Evolutionary conservation across 1,140 invertebrate genomes (phyloP), one percentile per base, ranked within the genome.

Genomic region (Drosophila nannoptera): DNA sequence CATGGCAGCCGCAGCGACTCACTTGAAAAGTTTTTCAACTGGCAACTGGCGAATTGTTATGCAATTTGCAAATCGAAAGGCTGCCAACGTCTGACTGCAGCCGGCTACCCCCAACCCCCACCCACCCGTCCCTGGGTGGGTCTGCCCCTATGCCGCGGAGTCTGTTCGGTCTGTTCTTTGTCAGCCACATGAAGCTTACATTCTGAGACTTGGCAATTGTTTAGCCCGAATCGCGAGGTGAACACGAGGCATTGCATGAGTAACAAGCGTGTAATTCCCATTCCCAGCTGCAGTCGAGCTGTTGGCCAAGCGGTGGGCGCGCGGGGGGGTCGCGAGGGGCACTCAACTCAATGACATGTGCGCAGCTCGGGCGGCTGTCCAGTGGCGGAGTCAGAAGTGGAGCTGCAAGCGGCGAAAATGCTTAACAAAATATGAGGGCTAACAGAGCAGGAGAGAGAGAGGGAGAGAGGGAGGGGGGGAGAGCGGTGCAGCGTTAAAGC

Each of bases 191-290:
- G 61, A 36, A n/a, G 46, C 36, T 62, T 54, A 40, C 48, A 16
- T 49, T 45, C 42, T 35, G 52, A 53, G 52, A 54, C 62, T 60
- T 14, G 36, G 63, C 61, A 63, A 67, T 77, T 75, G 68, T 75
- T 75, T 42, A 59, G 40, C 65, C 48, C 53, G 53, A 36, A 48
- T 75, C 42, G 68, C 54, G 59, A 61, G 73, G 53, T 67, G 73
- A 76, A 67, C 60, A 22, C 63, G 48, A 66, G 53, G 50, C 54
- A 35, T 80, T 76, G 73, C 66, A 84, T 86, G 81, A 80, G 81
- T 84, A 84, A 86, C 81, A 80, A 73, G 76, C 80, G 66, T 83
- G 77, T 80, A 80, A 80, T 80, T 75, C 65, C 53, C 55, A 61
- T 29, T 1, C 22, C 40, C 52, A 54, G 49, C 55, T 60, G 71